Evolutionary conservation across 2,888 invertebrate genomes (phyloP), one percentile per base, ranked within the genome.

Genomic region (Scrobipalpa costella): DNA sequence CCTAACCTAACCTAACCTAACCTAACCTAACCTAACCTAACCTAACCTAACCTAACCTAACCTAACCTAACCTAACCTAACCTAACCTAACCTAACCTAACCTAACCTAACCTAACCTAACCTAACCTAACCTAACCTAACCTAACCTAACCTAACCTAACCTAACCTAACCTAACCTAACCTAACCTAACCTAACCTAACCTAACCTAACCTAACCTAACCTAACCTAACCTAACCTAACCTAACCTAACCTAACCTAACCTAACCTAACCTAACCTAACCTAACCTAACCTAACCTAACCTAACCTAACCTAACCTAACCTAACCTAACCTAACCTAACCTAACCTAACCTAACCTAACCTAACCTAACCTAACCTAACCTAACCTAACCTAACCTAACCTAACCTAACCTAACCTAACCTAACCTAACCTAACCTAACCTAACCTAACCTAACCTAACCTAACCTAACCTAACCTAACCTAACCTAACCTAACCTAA

Each of bases 111-210:
- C 67, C 67, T 67, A 66, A 66, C 67, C 67, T 67, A 66, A 66
- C 67, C 67, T 67, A 66, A 66, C 67, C 67, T 67, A 66, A 66
- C 67, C 67, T 67, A 66, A 66, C 67, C 67, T 67, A 64, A 66
- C 65, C 67, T 67, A 66, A 66, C 67, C 67, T 67, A 64, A 64
- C 66, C 66, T 67, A 64, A 64, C 67, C 65, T 66, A 64, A 63
- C 66, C 66, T 66, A 63, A 63, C 66, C 64, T 66, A 64, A 63
- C 66, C 66, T 66, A 64, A 64, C 66, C 66, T 68, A 64, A 63
- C 67, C 67, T 66, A 64, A 64, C 66, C 66, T 66, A 64, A 64
- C 66, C 66, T 67, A 64, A 66, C 66, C 66, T 66, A 63, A 63
- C 64, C 64, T 67, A 64, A 63, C 66, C 64, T 66, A 63, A 63